Percentiles rank a stretch among this genome's conserved stretches.
phyloP scores from a whole-genome alignment of 2,797 vertebrate genomes.

The Tympanoctomys barrerae region DNA sequence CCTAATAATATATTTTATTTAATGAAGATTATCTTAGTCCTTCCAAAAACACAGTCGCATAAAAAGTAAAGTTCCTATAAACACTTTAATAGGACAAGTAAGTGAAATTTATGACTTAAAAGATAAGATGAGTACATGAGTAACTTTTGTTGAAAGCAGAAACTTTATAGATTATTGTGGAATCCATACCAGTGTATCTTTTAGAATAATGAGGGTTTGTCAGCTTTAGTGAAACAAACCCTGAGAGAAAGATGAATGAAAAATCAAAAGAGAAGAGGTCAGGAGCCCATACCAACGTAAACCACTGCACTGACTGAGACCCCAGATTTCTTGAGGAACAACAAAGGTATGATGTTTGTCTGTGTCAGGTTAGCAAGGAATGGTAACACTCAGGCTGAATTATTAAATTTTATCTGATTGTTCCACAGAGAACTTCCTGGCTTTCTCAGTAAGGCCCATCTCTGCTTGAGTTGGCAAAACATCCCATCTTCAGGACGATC shows the following conservation, averaged over 20 bases:
- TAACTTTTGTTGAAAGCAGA: neutral
- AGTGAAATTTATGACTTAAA: slow-evolving; percentile 52
- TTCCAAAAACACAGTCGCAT: neutral
- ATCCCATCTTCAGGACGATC: neutral
- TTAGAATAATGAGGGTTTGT: neutral
- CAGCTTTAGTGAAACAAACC: neutral
- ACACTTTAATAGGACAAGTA: slow-evolving; percentile 48
- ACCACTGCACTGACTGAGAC: neutral
- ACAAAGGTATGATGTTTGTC: neutral
- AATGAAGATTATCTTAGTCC: slow-evolving; percentile 13
- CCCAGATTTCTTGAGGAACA: neutral
- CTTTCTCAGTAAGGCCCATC: neutral
- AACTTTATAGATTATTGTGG: neutral
- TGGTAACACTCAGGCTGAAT: neutral
- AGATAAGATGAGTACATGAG: neutral
- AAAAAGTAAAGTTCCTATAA: slow-evolving; percentile 16
- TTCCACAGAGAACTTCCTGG: neutral
- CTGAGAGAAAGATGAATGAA: neutral
- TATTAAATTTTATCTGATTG: neutral
- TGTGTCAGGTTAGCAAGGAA: neutral
- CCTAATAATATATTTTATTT: slow-evolving; percentile 7
- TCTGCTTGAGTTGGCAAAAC: neutral
- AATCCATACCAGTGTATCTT: neutral
- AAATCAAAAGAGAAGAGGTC: neutral
- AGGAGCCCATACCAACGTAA: no score